Evolutionary conservation across 53 echinoderm and acorn worm species (phyloP).

Genomic region (Echinometra lucunter): DNA sequence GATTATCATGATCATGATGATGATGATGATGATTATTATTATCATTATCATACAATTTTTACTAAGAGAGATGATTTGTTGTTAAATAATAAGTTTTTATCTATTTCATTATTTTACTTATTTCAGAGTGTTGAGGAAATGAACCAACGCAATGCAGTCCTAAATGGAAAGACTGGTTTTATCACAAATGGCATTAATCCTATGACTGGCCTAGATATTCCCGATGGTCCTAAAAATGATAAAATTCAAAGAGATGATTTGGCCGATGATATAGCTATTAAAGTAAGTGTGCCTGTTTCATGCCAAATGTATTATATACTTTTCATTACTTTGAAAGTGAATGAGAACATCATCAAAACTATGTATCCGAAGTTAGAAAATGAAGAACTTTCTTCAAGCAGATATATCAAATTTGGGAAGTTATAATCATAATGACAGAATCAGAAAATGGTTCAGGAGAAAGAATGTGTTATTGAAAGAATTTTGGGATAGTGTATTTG

Average conservation of each 20-base stretch:
- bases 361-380: background rate
- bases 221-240: background rate
- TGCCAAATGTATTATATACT: background rate
- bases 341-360: background rate
- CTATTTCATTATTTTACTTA: background rate
- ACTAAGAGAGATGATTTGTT: too few relatives aligned
- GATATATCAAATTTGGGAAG: background rate
- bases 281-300: background rate
- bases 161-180: background rate
- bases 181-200: background rate
- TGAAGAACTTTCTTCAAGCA: background rate
- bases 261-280: background rate
- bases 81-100: background rate
- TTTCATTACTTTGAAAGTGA: background rate
- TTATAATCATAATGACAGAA: background rate
- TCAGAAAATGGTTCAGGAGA: background rate
- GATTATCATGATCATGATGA: too few relatives aligned
- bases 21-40: too few relatives aligned
- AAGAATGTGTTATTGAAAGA: background rate
- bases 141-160: background rate
- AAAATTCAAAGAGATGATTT: background rate
- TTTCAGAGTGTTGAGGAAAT: conserved; percentile 14
- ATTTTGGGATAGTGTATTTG: background rate
- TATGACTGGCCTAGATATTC: background rate
- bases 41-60: too few relatives aligned